These are phyloP conservation scores for Hypanus sabinus DNA, from an alignment of 2,113 vertebrate genomes.

Conservation along the genomic window DNA sequence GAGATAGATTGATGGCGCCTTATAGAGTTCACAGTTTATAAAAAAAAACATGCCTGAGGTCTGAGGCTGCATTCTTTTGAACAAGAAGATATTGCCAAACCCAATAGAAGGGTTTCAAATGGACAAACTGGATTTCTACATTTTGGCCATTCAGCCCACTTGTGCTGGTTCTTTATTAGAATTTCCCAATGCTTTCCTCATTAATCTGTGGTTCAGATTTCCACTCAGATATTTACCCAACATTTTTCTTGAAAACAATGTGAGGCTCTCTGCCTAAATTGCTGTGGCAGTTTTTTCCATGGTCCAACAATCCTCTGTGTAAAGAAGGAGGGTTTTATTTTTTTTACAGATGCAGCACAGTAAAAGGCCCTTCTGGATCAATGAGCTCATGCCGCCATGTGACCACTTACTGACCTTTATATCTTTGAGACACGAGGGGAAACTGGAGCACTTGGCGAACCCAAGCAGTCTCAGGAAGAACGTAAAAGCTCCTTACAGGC, in stretches of 20 bases:
- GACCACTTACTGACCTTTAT: too few species aligned
- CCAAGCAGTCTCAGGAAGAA: too few species aligned
- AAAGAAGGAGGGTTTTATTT: neutral
- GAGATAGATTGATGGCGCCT: neutral
- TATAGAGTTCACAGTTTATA: neutral
- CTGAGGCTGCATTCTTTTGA: neutral
- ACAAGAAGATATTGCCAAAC: neutral
- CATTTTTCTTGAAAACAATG: neutral
- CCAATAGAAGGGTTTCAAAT: neutral
- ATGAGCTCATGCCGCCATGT: too few species aligned
- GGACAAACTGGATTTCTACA: neutral
- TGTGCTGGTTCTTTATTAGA: neutral
- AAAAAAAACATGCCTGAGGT: neutral
- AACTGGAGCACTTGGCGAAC: too few species aligned
- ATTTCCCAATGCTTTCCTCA: too few species aligned
- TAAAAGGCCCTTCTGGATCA: too few species aligned
- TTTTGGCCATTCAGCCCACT: neutral
- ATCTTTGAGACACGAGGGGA: too few species aligned
- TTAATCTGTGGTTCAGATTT: neutral
- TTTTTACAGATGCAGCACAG: too few species aligned
- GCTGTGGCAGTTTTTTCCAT: neutral
- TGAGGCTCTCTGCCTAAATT: neutral
- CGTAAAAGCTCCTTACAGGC: too few species aligned
- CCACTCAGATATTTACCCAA: neutral
- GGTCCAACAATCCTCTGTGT: neutral